Conservation (phyloP, 2,113 vertebrate species). For the Gambusia affinis region DNA sequence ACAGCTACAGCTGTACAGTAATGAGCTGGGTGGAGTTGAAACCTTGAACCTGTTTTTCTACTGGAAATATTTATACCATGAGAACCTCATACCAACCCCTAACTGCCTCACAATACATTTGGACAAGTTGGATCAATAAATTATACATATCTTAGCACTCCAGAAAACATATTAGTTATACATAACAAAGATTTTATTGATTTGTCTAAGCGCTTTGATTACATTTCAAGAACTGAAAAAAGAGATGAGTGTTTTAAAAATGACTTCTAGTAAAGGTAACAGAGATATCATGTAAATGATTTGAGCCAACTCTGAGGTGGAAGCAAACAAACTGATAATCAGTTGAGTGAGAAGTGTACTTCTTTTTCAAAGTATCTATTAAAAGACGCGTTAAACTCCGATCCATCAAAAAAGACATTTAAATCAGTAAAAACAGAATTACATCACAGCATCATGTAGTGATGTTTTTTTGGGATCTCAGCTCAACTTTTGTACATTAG, state of each 20-base stretch:
- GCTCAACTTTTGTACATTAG: not conserved
- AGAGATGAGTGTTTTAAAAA: slow-evolving; percentile 29
- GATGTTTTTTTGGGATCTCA: not conserved
- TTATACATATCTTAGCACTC: slow-evolving; percentile 3
- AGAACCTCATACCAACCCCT: too few species aligned
- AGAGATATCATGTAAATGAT: slow-evolving; percentile 18
- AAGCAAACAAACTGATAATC: slow-evolving; percentile 24
- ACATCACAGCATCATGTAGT: too few species aligned
- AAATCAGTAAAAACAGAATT: slow-evolving; percentile 9
- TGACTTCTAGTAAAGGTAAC: slow-evolving; percentile 36
- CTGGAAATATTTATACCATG: too few species aligned
- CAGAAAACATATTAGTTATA: slow-evolving; percentile 30
- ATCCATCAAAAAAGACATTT: not conserved
- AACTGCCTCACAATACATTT: not conserved
- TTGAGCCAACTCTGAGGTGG: slow-evolving; percentile 7
- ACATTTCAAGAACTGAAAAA: slow-evolving; percentile 16
- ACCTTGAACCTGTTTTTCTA: too few species aligned
- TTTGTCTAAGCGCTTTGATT: slow-evolving; percentile 42
- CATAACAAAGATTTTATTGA: not conserved
- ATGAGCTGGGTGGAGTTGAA: too few species aligned
- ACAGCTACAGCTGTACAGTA: too few species aligned
- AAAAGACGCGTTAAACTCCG: not conserved
- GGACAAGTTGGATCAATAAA: not conserved
- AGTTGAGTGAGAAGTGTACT: slow-evolving; percentile 52
- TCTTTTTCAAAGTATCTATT: not conserved